Conservation (phyloP, 2,888 invertebrate genomes). For the Atethmia centrago region DNA sequence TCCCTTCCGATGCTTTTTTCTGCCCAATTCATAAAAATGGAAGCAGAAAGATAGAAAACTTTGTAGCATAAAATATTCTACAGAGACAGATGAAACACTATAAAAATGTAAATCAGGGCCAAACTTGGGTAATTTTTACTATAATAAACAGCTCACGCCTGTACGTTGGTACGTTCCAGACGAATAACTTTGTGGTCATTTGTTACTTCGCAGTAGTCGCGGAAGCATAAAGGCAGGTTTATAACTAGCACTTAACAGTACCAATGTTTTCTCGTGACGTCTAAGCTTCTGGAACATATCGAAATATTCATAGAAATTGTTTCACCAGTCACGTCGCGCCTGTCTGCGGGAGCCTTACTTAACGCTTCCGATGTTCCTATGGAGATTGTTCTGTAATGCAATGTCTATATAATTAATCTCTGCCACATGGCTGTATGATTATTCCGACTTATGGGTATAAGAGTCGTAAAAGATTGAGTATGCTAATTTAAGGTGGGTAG, state of each 20-base stretch:
- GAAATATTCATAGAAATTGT: no score
- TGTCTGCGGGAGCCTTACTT: neutral
- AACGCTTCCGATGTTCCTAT: slow-evolving; percentile 11
- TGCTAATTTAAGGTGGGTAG: slow-evolving; percentile 11
- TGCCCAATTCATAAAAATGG: neutral
- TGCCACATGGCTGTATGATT: slow-evolving; percentile 40
- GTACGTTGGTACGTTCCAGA: slow-evolving; percentile 17
- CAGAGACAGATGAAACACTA: slow-evolving; percentile 16
- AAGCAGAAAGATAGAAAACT: slow-evolving; percentile 9
- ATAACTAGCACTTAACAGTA: neutral
- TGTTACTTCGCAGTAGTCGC: slow-evolving; percentile 27
- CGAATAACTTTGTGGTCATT: slow-evolving; percentile 35
- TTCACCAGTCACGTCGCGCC: no score
- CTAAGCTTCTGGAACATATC: neutral
- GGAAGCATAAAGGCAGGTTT: slow-evolving; percentile 14
- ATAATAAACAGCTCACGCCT: slow-evolving; percentile 16
- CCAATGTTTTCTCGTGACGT: slow-evolving; percentile 4
- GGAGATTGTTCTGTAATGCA: slow-evolving; percentile 10
- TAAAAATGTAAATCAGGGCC: slow-evolving; percentile 39
- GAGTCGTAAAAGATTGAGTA: slow-evolving; percentile 24
- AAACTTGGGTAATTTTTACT: slow-evolving; percentile 30
- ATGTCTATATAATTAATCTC: slow-evolving; percentile 28
- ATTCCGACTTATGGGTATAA: slow-evolving; percentile 13
- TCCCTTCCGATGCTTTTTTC: neutral
- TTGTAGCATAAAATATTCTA: slow-evolving; percentile 18